Percentiles rank a stretch among this genome's conserved stretches.
Conservation (phyloP, 30 jellyfish, hydroid and myxozoan species). For the Aurelia coerulea region DNA sequence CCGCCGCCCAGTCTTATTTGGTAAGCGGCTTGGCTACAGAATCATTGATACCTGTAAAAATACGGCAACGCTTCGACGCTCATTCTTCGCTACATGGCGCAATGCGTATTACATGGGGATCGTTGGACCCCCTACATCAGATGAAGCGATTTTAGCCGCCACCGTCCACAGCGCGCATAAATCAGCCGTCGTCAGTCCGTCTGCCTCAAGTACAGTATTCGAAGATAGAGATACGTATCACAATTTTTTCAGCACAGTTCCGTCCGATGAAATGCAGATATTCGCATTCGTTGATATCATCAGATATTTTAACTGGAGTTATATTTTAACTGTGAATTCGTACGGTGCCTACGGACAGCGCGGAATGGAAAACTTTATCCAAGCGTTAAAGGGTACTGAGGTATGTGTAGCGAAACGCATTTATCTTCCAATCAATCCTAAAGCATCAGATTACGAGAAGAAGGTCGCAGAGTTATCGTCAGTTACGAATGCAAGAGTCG, state of each 20-base stretch:
- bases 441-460: constrained; percentile 2
- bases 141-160: constrained; percentile 64
- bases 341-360: constrained; percentile 72
- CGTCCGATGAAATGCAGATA: constrained; percentile 67
- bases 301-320: constrained; percentile 71
- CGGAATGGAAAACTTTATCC: constrained; percentile 40
- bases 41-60: constrained; percentile 62
- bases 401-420: constrained; percentile 53
- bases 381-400: background rate
- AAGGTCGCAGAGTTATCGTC: constrained; percentile 11
- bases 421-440: constrained; percentile 34
- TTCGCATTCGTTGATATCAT: constrained; percentile 65
- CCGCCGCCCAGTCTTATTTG: constrained; percentile 15
- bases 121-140: constrained; percentile 78
- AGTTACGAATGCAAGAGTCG: constrained; percentile 27
- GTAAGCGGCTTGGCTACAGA: constrained; percentile 43
- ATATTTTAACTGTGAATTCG: constrained; percentile 66
- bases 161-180: constrained; percentile 59
- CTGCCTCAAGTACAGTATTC: constrained; percentile 62
- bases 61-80: constrained; percentile 53
- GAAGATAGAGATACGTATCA: constrained; percentile 59
- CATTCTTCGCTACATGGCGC: background rate
- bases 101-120: constrained; percentile 14
- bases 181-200: constrained; percentile 52
- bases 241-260: constrained; percentile 82